These are phyloP conservation scores for Telmatherina bonti DNA, from an alignment of 2,797 vertebrate species.

Conservation along the genomic window DNA sequence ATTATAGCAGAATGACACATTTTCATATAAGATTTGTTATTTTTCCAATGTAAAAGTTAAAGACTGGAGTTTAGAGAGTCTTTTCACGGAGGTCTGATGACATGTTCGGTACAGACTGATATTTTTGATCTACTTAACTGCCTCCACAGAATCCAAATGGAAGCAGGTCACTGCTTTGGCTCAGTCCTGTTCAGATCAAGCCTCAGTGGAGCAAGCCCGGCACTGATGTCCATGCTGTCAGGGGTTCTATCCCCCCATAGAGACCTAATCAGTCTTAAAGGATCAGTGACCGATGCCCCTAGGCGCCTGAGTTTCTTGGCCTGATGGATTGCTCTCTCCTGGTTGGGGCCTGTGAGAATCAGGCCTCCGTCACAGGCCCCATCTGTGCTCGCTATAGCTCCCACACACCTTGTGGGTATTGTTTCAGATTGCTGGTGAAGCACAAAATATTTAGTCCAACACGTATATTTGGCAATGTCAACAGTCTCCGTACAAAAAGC, in stretches of 20 bases:
- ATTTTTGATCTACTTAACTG: conserved; percentile 63
- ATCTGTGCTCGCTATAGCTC: conserved; percentile 79
- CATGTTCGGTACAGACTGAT: conserved; percentile 31
- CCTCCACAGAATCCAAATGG: conserved; percentile 56
- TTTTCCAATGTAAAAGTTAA: conserved; percentile 9
- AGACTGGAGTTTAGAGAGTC: conserved; percentile 19
- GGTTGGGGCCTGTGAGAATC: conserved; percentile 67
- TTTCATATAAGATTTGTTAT: not conserved
- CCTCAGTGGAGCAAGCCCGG: conserved; percentile 75
- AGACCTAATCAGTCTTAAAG: conserved; percentile 80
- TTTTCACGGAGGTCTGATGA: conserved; percentile 17
- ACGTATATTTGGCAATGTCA: conserved; percentile 25
- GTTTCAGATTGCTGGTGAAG: conserved; percentile 66
- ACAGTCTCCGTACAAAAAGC: conserved; percentile 2
- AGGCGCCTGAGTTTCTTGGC: conserved; percentile 71
- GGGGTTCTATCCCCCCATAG: conserved; percentile 74
- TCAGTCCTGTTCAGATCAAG: conserved; percentile 64
- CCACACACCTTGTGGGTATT: conserved; percentile 66
- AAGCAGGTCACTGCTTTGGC: conserved; percentile 81
- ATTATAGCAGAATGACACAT: conserved; percentile 14
- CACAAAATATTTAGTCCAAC: conserved; percentile 55
- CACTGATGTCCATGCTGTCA: conserved; percentile 77
- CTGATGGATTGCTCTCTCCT: conserved; percentile 82
- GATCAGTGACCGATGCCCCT: conserved; percentile 74
- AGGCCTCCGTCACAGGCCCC: conserved; percentile 67